Evolutionary conservation across 2,888 invertebrate species (phyloP).

Genomic region (Pyrochroa serraticornis): DNA sequence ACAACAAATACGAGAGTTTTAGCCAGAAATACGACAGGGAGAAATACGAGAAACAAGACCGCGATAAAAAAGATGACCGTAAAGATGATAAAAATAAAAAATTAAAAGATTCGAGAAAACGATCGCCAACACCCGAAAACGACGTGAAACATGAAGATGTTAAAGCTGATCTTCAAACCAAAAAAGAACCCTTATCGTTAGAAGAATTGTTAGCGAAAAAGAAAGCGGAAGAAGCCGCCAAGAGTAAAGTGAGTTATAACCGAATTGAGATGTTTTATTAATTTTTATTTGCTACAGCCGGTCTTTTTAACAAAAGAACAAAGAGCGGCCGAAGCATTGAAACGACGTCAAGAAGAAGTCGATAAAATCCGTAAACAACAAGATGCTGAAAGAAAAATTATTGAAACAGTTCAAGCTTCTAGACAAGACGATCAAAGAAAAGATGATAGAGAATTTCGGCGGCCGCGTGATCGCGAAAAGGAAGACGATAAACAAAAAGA

Average conservation of each 20-base stretch:
- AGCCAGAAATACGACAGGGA: constrained; percentile 35
- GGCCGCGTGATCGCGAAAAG: constrained; percentile 60
- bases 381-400: constrained; percentile 66
- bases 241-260: constrained; percentile 72
- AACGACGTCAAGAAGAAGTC: constrained; percentile 87
- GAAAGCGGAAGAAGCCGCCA: constrained; percentile 92
- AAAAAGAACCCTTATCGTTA: constrained; percentile 89
- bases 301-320: constrained; percentile 97
- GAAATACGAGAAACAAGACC: constrained; percentile 41
- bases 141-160: constrained; percentile 38
- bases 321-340: constrained; percentile 86
- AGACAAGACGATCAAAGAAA: constrained; percentile 48
- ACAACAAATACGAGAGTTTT: constrained; percentile 37
- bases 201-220: constrained; percentile 96
- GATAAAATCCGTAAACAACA: constrained; percentile 76
- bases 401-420: constrained; percentile 46
- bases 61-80: constrained; percentile 49
- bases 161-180: constrained; percentile 50
- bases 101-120: constrained; percentile 51
- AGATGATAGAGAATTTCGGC: constrained; percentile 52
- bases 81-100: constrained; percentile 46
- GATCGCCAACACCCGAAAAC: constrained; percentile 52
- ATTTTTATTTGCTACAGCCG: constrained; percentile 62
- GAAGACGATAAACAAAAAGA: constrained; percentile 65
- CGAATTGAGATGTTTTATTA: too few species aligned